A percentile compares a stretch with the other conserved stretches of the same genome.
Conservation (phyloP, 2,797 vertebrate genomes). For the Eulemur mongoz region DNA sequence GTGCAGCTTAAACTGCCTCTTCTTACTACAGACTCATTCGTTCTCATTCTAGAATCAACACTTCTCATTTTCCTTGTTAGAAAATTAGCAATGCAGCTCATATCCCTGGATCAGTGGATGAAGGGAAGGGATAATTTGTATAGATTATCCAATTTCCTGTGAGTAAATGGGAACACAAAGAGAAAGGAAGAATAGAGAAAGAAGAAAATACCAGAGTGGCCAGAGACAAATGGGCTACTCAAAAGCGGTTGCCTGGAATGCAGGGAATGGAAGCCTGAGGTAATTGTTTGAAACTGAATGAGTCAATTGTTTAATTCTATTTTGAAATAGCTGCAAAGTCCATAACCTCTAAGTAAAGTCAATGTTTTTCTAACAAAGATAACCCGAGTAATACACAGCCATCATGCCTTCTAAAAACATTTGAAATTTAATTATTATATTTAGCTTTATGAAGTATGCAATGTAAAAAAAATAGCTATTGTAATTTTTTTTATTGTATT, state of each 20-base stretch:
- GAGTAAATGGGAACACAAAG: conserved; percentile 46
- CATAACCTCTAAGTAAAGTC: conserved; percentile 43
- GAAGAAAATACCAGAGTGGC: conserved; percentile 49
- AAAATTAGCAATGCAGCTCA: conserved; percentile 63
- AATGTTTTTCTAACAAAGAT: conserved; percentile 59
- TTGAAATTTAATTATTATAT: conserved; percentile 24
- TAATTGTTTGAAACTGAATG: conserved; percentile 58
- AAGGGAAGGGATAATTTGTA: conserved; percentile 63
- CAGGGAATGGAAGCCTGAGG: conserved; percentile 19
- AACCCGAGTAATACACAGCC: background rate
- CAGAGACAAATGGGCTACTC: conserved; percentile 62
- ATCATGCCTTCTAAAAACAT: conserved; percentile 31
- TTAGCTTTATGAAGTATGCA: background rate
- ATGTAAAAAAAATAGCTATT: background rate
- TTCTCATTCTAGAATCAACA: conserved; percentile 48
- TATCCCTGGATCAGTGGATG: conserved; percentile 27
- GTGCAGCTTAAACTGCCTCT: background rate
- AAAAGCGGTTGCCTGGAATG: conserved; percentile 33
- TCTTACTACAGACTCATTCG: conserved; percentile 13
- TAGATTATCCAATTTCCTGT: conserved; percentile 68
- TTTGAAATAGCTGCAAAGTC: conserved; percentile 56
- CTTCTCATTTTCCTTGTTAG: conserved; percentile 55
- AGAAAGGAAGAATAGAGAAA: background rate
- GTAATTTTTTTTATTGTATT: background rate
- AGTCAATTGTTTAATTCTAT: conserved; percentile 55